A percentile compares a stretch with the other conserved stretches of the same genome.
phyloP scores from a whole-genome alignment of 92 coral and sea anemone genomes.

The Umimayanthus kanabou region DNA sequence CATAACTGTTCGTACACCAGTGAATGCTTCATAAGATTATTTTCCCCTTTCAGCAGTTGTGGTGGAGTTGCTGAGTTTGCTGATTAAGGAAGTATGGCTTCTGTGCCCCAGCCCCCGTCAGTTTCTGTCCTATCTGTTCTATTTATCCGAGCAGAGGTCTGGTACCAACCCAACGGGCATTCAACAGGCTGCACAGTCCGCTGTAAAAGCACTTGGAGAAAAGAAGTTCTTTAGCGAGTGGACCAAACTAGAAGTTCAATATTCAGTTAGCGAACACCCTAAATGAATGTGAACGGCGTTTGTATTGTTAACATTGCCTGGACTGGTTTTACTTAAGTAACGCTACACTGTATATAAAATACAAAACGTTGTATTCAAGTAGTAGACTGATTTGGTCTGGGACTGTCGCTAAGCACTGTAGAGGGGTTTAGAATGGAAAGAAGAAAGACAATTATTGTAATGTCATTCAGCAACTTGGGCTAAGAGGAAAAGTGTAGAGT shows the following conservation, averaged over 20 bases:
- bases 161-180: background rate
- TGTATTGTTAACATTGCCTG: background rate
- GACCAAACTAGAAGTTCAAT: background rate
- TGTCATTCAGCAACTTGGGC: background rate
- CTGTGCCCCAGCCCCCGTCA: slow-evolving; percentile 30
- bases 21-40: no score
- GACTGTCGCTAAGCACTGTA: background rate
- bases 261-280: background rate
- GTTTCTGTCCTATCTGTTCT: background rate
- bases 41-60: background rate
- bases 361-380: no score
- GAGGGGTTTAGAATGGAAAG: background rate
- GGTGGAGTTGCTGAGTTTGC: slow-evolving; percentile 4
- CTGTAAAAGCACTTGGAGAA: slow-evolving; percentile 15
- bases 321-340: no score
- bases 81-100: slow-evolving; percentile 20
- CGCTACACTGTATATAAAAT: no score
- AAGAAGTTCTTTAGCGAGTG: background rate
- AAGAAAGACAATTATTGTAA: background rate
- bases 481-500: background rate
- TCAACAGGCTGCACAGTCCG: slow-evolving; percentile 5
- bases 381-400: no score
- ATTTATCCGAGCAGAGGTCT: slow-evolving; percentile 8
- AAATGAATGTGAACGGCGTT: background rate
- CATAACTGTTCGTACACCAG: background rate